These are phyloP conservation scores for Diadophis punctatus DNA, from an alignment of 2,113 vertebrate species.

Conservation along the genomic window DNA sequence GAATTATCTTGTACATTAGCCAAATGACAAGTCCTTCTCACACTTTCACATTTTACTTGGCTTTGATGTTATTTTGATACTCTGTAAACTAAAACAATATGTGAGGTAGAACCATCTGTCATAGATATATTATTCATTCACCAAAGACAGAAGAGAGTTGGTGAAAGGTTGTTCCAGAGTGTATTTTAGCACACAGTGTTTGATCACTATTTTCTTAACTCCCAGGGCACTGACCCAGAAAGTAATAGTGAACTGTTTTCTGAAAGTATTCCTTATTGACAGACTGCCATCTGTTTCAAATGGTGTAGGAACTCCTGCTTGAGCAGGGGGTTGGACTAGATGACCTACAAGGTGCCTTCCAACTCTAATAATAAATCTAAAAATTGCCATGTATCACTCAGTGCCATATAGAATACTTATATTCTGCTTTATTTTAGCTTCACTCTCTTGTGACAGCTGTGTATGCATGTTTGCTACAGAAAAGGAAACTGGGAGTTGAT, in stretches of 20 bases:
- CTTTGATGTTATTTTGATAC: not conserved
- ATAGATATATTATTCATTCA: not conserved
- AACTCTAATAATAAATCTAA: too few species aligned
- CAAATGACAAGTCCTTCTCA: not conserved
- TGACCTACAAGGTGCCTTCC: too few species aligned
- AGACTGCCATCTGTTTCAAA: too few species aligned
- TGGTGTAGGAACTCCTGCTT: too few species aligned
- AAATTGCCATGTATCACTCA: not conserved
- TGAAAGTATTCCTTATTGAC: not conserved
- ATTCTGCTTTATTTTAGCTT: not conserved
- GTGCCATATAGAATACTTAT: not conserved
- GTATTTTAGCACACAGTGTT: not conserved
- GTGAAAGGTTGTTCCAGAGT: not conserved
- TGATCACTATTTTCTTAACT: conserved; percentile 13
- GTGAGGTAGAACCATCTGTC: not conserved
- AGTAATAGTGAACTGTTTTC: not conserved
- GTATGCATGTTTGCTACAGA: conserved; percentile 42
- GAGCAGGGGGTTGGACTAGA: too few species aligned
- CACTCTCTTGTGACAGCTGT: not conserved
- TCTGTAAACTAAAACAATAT: not conserved
- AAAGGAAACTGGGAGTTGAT: conserved; percentile 10
- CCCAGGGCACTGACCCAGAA: not conserved
- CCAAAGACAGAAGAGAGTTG: not conserved
- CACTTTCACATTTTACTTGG: too few species aligned
- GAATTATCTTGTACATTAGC: not conserved